Base-by-base conservation (phyloP, 2,888 invertebrate species). In the Pseudeuparius sepicola region DNA sequence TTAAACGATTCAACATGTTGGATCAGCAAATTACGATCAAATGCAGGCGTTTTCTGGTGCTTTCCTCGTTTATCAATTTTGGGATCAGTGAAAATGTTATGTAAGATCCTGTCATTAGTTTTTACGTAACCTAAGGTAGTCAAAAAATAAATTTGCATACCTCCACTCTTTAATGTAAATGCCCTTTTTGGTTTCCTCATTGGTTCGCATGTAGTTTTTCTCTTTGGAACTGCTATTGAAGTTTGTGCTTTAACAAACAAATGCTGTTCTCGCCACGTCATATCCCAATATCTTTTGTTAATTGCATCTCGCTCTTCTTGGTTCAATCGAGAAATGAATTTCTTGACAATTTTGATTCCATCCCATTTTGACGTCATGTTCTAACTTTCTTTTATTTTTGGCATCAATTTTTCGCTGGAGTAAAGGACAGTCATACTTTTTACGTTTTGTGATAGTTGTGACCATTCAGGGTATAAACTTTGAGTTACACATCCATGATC, bases 41-140 rank as follows among this genome's bases (percentile, higher is more conserved):
- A 24, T 24, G 25, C 25, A 24, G 25, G 25, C 25, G 25, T 24
- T 9, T 24, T 24, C 25, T 24, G 25, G 25, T 24, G 25, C 25
- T 24, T 24, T 24, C 25, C 5, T 24, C 25, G 25, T 24, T 24
- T 24, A 24, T 24, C 25, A 6, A 24, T 24, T 24, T 11, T 24
- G n/a, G 25, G 25, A 24, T 24, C 4, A 5, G n/a, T 24, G 25
- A 24, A 24, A 24, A 4, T 24, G 25, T 24, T 24, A 24, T 24
- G 25, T 9, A 9, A 24, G 9, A 24, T 24, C 9, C 25, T 24
- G 25, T 24, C 25, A 24, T 24, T 24, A 5, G 25, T 24, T 24
- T 24, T 24, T 9, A 24, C 25, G n/a, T 24, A 24, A 24, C 25
- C 25, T 24, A 24, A 24, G 25, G 4, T 24, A 6, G 25, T 24